These are phyloP conservation scores for Euglossa dilemma DNA, from an alignment of 1,140 invertebrate species.

Conservation along the genomic window DNA sequence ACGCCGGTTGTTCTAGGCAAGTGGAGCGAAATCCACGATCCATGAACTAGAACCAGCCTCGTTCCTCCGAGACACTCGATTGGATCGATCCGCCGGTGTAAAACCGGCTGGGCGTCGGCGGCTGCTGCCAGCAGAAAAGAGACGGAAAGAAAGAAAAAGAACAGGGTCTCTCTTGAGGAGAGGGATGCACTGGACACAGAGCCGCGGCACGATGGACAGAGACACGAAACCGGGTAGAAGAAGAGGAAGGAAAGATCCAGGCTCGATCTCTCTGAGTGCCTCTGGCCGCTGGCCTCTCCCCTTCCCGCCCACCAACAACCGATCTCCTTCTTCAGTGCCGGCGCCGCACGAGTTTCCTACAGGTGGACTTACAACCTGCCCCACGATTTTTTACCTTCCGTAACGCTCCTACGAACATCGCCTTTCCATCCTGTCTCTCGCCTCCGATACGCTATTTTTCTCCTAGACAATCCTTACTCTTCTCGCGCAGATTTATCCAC, in stretches of 20 bases:
- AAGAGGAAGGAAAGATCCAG: slow-evolving; percentile 59
- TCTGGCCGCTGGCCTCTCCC: slow-evolving; percentile 76
- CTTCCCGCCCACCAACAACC: slow-evolving; percentile 60
- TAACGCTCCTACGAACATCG: neutral
- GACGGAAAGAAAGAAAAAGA: slow-evolving; percentile 40
- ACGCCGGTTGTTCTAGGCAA: slow-evolving; percentile 59
- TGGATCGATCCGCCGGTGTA: slow-evolving; percentile 72
- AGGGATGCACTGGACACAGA: slow-evolving; percentile 17
- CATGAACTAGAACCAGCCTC: slow-evolving; percentile 56
- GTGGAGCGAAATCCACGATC: slow-evolving; percentile 64
- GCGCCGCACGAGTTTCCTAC: slow-evolving; percentile 54
- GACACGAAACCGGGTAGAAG: neutral
- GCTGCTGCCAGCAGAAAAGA: slow-evolving; percentile 70
- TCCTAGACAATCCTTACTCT: neutral
- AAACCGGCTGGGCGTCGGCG: slow-evolving; percentile 80
- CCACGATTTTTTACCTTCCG: slow-evolving; percentile 56
- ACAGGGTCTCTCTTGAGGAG: slow-evolving; percentile 1
- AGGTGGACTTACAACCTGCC: slow-evolving; percentile 66
- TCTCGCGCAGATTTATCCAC: neutral
- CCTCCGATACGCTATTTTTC: neutral
- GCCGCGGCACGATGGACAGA: neutral
- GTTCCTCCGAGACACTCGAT: slow-evolving; percentile 63
- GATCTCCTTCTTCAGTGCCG: slow-evolving; percentile 74
- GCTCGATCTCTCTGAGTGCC: slow-evolving; percentile 77
- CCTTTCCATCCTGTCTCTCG: slow-evolving; percentile 16